Evolutionary conservation across 2,113 vertebrate species (phyloP).

Genomic region (Ammodytes dubius): DNA sequence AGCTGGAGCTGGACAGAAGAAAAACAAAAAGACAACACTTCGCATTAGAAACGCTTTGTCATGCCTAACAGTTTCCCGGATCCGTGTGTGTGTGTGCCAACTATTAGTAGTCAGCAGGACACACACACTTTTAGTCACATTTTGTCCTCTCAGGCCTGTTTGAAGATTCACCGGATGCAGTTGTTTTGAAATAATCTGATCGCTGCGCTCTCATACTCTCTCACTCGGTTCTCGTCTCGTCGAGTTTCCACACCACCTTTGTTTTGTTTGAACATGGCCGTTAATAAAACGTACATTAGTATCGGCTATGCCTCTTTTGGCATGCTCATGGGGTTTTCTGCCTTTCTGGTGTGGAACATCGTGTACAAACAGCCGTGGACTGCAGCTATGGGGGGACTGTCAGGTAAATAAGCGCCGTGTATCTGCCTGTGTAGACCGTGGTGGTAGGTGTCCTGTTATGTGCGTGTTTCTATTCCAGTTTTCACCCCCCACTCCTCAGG

Average conservation of each 20-base stretch:
- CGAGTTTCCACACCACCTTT: not conserved
- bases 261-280: constrained; percentile 65
- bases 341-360: constrained; percentile 91
- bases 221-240: not conserved
- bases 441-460: not conserved
- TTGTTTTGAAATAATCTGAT: constrained; percentile 41
- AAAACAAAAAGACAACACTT: not conserved
- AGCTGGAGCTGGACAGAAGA: not conserved
- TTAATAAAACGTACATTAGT: constrained; percentile 82
- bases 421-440: not conserved
- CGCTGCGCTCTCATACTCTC: not conserved
- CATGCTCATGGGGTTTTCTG: constrained; percentile 85
- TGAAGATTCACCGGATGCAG: constrained; percentile 42
- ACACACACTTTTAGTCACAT: not conserved
- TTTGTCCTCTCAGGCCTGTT: not conserved
- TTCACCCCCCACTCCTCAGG: too few relatives aligned
- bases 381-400: constrained; percentile 91
- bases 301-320: constrained; percentile 87
- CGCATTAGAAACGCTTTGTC: constrained; percentile 36
- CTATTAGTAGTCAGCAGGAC: constrained; percentile 34
- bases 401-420: constrained; percentile 83
- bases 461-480: not conserved
- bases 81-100: not conserved
- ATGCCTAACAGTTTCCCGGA: not conserved
- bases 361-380: constrained; percentile 89